These are phyloP conservation scores for Pempheris klunzingeri DNA, from an alignment of 2,797 vertebrate species.

Conservation along the genomic window DNA sequence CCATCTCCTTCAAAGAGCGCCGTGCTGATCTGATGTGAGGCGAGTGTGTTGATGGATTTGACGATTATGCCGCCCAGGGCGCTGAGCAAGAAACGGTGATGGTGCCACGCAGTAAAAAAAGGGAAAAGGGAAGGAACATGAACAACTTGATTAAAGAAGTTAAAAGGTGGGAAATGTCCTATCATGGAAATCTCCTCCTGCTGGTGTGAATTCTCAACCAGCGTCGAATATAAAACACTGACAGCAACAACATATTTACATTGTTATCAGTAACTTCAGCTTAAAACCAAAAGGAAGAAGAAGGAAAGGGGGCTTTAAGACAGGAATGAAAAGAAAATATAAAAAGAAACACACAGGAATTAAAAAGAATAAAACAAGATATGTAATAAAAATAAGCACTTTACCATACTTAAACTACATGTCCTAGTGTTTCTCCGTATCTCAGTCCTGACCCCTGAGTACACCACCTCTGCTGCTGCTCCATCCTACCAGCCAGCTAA, in stretches of 20 bases:
- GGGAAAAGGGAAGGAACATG: slow-evolving; percentile 48
- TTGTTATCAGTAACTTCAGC: background rate
- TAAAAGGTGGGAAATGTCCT: slow-evolving; percentile 50
- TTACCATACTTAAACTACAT: background rate
- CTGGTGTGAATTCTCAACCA: slow-evolving; percentile 18
- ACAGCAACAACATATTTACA: background rate
- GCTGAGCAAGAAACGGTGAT: slow-evolving; percentile 58
- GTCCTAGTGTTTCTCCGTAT: background rate
- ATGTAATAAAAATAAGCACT: background rate
- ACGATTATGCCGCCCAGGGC: slow-evolving; percentile 78
- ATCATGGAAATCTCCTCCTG: slow-evolving; percentile 27
- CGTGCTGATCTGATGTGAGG: slow-evolving; percentile 74
- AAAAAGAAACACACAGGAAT: background rate
- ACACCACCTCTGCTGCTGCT: slow-evolving; percentile 28
- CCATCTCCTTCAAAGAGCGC: slow-evolving; percentile 80
- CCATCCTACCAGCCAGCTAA: slow-evolving; percentile 34
- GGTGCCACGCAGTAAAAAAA: slow-evolving; percentile 58
- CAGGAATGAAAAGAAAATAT: background rate
- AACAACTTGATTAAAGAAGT: slow-evolving; percentile 70
- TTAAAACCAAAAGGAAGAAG: too few species aligned
- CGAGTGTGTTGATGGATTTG: slow-evolving; percentile 77
- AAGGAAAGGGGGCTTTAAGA: too few species aligned
- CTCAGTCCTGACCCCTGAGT: slow-evolving; percentile 5
- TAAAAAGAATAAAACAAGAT: background rate
- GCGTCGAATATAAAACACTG: background rate